These are phyloP conservation scores for Aricia artaxerxes DNA, from an alignment of 2,888 invertebrate genomes.

Conservation along the genomic window DNA sequence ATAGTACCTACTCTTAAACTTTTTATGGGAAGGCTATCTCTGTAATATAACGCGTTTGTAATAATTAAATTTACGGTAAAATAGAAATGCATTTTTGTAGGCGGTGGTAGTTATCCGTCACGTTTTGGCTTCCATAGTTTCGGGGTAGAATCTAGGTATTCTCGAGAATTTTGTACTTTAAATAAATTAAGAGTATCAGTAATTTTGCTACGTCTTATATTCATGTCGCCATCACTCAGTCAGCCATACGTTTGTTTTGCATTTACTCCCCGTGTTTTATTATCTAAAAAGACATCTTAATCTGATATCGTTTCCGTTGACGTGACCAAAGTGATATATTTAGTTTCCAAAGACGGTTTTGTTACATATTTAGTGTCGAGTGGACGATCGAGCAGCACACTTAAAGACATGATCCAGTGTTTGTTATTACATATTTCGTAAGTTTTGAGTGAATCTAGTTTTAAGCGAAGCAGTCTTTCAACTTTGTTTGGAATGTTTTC, in stretches of 20 bases:
- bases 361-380: constrained; percentile 45
- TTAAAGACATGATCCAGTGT: constrained; percentile 71
- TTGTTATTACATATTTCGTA: constrained; percentile 56
- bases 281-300: constrained; percentile 34
- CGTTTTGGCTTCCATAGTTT: constrained; percentile 77
- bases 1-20: constrained; percentile 62
- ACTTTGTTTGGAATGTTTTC: constrained; percentile 56
- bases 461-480: constrained; percentile 43
- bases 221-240: constrained; percentile 29
- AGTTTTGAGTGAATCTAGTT: constrained; percentile 61
- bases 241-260: constrained; percentile 32
- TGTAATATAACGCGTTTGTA: constrained; percentile 56
- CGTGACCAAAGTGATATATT: constrained; percentile 53
- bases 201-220: constrained; percentile 38
- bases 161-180: constrained; percentile 66
- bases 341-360: constrained; percentile 46
- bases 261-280: constrained; percentile 30
- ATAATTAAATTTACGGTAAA: constrained; percentile 48
- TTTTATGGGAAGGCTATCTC: constrained; percentile 69
- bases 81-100: constrained; percentile 56
- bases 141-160: constrained; percentile 56
- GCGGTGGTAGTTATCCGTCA: constrained; percentile 59
- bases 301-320: constrained; percentile 35
- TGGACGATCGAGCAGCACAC: constrained; percentile 67
- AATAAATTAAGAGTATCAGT: constrained; percentile 47